Conservation (phyloP, 37 sponge, comb jelly and placozoan genomes). For the Spongia lamella region DNA sequence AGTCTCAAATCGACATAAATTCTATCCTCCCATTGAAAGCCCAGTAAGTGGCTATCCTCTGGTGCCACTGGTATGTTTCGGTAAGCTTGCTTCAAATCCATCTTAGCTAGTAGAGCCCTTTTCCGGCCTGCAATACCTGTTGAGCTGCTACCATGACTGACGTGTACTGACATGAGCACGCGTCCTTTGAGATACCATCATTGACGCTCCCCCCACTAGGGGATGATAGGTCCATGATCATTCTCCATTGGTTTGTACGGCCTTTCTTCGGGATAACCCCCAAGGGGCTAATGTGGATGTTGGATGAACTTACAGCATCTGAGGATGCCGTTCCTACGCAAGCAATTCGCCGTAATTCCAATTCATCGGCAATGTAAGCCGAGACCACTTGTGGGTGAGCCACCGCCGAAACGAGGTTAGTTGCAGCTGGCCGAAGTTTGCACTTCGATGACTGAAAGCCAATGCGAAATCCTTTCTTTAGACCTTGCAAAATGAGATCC, state of each 20-base stretch:
- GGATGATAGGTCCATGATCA: constrained; percentile 28
- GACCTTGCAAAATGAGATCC: too few species aligned
- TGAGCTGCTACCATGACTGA: not conserved
- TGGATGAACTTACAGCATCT: too few species aligned
- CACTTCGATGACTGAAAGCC: too few species aligned
- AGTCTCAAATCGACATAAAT: not conserved
- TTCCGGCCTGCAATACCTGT: constrained; percentile 1
- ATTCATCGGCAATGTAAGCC: too few species aligned
- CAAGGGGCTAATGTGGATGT: not conserved
- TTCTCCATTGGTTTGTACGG: constrained; percentile 6
- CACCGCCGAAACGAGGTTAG: too few species aligned
- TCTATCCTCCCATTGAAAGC: constrained; percentile 1
- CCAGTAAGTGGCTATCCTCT: constrained; percentile 10
- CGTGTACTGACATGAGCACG: constrained; percentile 1
- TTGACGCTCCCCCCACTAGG: constrained; percentile 5
- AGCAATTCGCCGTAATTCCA: too few species aligned
- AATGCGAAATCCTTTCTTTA: too few species aligned
- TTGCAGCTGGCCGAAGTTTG: too few species aligned
- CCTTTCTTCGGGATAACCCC: constrained; percentile 15
- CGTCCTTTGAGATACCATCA: constrained; percentile 10
- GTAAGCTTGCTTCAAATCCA: constrained; percentile 1
- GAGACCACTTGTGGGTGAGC: too few species aligned
- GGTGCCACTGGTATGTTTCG: constrained; percentile 2
- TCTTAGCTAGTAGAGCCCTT: not conserved
- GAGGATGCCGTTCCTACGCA: too few species aligned